Base-by-base conservation (phyloP, 2,888 invertebrate species). In the Timema cristinae region DNA sequence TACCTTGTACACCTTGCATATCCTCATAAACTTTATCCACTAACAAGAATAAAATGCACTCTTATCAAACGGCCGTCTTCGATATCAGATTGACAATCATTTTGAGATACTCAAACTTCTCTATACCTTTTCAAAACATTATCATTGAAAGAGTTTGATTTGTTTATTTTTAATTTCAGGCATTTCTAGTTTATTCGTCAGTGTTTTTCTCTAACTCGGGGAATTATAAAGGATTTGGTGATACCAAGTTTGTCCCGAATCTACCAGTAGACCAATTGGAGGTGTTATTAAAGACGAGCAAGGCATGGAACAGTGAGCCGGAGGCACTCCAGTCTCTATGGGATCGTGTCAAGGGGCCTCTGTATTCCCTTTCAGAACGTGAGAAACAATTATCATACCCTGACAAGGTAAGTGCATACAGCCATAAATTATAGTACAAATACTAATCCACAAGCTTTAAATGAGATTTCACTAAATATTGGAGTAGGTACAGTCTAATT, bases 221-320 rank as follows among this genome's bases (percentile, higher is more conserved):
- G 15, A 97, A 98, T 83, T 98, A 97, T 82, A 97, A 96, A 83
- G 92, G 95, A n/a, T 96, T 96, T 85, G 97, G 98, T 2, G 97
- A 98, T 80, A 92, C 92, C 67, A 98, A 98, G 84, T 92, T 98
- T 79, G 88, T 98, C 78, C 98, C 98, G 8, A 92, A 92, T 79
- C 81, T 97, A 49, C 83, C 90, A 0, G 84, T 87, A 80, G 85
- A 87, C 0, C 89, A 91, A 76, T 89, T 97, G 78, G 91, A 91
- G 78, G 80, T 83, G 5, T 86, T 98, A 75, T 81, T 97, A 0
- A 86, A 88, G 77, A 82, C 86, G 0, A 92, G 93, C 6, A 86
- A 87, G 76, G 92, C 91, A 5, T 92, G 87, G 80, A 81, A 85
- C 68, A 81, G 83, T 69, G 86, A 90, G 72, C 83, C 87, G 7